phyloP scores from a whole-genome alignment of 92 coral and sea anemone species.

The Palythoa grandis region DNA sequence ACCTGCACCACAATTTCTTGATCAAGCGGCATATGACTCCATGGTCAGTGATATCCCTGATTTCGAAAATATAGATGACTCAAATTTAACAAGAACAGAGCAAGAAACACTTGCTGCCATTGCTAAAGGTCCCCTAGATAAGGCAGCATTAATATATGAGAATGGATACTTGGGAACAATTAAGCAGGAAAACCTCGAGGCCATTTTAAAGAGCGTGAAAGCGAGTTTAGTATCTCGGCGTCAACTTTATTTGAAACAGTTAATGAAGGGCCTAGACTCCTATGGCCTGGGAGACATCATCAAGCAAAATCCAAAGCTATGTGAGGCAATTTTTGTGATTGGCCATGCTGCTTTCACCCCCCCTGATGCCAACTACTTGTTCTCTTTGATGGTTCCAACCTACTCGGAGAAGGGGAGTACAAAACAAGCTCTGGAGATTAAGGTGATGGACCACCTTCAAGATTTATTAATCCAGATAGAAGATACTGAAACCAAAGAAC shows the following conservation, averaged over 20 bases:
- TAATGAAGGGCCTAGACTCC: slow-evolving; percentile 14
- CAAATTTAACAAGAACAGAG: slow-evolving; percentile 13
- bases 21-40: not conserved
- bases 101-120: slow-evolving; percentile 11
- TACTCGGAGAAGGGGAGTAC: slow-evolving; percentile 49
- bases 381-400: slow-evolving; percentile 51
- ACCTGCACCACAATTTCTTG: slow-evolving; percentile 9
- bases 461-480: slow-evolving; percentile 22
- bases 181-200: slow-evolving; percentile 10
- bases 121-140: not conserved
- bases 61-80: slow-evolving; percentile 23
- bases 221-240: slow-evolving; percentile 13
- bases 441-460: slow-evolving; percentile 48
- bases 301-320: slow-evolving; percentile 32
- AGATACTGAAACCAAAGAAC: slow-evolving; percentile 27
- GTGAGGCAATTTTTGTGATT: slow-evolving; percentile 35
- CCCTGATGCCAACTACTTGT: slow-evolving; percentile 44
- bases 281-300: slow-evolving; percentile 24
- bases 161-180: slow-evolving; percentile 12
- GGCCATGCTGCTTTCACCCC: slow-evolving; percentile 30
- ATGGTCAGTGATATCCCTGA: slow-evolving; percentile 2
- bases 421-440: slow-evolving; percentile 33
- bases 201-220: not conserved
- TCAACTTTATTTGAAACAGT: slow-evolving; percentile 9
- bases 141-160: not conserved